Evolutionary conservation across 2,888 invertebrate genomes (phyloP), one percentile per base, ranked within the genome.

Genomic region (Hypomecis punctinalis): DNA sequence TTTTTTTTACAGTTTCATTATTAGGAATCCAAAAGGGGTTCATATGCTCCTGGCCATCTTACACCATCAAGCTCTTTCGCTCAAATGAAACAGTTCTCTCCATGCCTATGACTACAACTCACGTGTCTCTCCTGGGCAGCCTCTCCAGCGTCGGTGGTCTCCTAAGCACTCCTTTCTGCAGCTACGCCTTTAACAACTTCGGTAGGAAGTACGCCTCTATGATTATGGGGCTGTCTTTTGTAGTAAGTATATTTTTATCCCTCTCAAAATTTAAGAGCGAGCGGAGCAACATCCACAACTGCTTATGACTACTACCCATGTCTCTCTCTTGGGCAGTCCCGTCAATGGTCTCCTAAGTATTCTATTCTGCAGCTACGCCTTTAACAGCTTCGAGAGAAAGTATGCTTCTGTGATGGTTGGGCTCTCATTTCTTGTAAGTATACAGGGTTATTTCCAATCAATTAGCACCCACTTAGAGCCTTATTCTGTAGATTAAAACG

Each of bases 151-250:
- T 88, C 9, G 91, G 91, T 0, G 91, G 80, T 0, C 63, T 91
- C 37, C 11, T 82, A 0, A 76, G 78, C 0, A 87, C 89, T 0
- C 91, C 91, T 0, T 81, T 88, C 43, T 89, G 89, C 60, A 88
- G 86, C 0, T 83, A 79, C 9, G 73, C 78, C 0, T 80, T 90
- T 11, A 84, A 90, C 35, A 86, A 73, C 0, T 68, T 87, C 3
- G 91, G 91, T 0, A 83, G 91, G 62, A 91, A 90, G 63, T 86
- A 90, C 47, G 84, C 89, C 0, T 85, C 89, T 0, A 83, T 91
- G 74, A 65, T 91, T 9, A 89, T 89, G 68, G 88, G 86, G 23
- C 35, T 91, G 47, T 89, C 91, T 39, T 87, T 78, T 76, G 83
- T 88, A 68, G 91, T 91, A 65, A 81, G 89, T 61, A 40, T 6